Base-by-base conservation (phyloP, 1,140 invertebrate genomes). In the Calycopis cecrops region DNA sequence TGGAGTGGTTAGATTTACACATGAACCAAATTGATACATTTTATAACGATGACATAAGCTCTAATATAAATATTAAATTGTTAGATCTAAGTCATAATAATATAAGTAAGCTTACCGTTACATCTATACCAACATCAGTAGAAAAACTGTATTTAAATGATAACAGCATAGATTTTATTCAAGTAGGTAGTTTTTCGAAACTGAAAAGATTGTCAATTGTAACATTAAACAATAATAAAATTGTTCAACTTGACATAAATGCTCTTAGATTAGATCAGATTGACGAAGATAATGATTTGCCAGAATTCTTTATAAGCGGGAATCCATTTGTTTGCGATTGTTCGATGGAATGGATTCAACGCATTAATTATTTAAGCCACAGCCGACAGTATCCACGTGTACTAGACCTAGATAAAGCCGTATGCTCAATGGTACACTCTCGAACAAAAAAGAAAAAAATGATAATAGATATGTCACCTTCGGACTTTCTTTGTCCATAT, bases 401-500 rank as follows among this genome's bases (percentile, higher is more conserved):
- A 42, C 92, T 95, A 88, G 96, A 97, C 87, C 89, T 96, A 67
- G 93, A 95, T 71, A 92, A 92, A 69, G 92, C 96, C 35, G 93
- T 92, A 63, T 97, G 95, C 81, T 91, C 92, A 63, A 83, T 97
- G 63, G 91, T 94, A 9, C 95, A 96, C 88, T 92, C 93, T 59
- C 88, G 94, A 50, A 91, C 91, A 51, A 91, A 81, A 69, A 69
- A 79, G 60, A 94, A 92, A 76, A 91, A 95, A 58, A 91, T 93
- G 14, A 88, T 97, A 53, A 90, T 95, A 44, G 92, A 94, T 71
- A 92, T 94, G 48, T 92, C 93, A 73, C 88, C 93, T 12, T 93
- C 94, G 9, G 93, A 96, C 73, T 97, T 96, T 85, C 88, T 97
- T 42, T 97, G 95, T 83, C 91, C 92, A 7, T 97, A 97, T 85